Evolutionary conservation across 2,113 vertebrate genomes (phyloP).

Genomic region (Brachyhypopomus occidentalis): DNA sequence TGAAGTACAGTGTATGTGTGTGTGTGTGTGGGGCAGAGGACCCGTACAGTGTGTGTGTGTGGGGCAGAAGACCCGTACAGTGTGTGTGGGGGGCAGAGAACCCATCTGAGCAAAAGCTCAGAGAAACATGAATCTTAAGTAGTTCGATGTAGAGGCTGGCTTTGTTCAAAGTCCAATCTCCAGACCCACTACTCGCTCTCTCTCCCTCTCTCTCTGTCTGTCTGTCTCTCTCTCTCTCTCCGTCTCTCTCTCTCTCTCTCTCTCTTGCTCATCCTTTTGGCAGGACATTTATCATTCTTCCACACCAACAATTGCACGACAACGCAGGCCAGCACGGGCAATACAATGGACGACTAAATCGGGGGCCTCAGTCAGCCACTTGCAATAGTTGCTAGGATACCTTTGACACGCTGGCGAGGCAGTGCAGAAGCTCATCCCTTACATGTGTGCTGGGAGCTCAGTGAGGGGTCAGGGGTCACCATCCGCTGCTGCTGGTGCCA

Average conservation of each 20-base stretch:
- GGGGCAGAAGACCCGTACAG: background rate
- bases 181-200: slow-evolving; percentile 52
- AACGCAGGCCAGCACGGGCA: slow-evolving; percentile 69
- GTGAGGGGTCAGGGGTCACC: background rate
- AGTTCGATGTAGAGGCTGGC: slow-evolving; percentile 55
- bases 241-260: slow-evolving; percentile 55
- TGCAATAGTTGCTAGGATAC: slow-evolving; percentile 74
- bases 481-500: background rate
- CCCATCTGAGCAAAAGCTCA: background rate
- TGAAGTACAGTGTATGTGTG: background rate
- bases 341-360: slow-evolving; percentile 71
- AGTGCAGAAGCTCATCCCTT: slow-evolving; percentile 73
- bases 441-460: slow-evolving; percentile 55
- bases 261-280: slow-evolving; percentile 69
- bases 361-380: slow-evolving; percentile 61
- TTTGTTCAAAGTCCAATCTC: slow-evolving; percentile 66
- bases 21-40: background rate
- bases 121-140: slow-evolving; percentile 68
- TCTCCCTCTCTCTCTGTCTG: slow-evolving; percentile 57
- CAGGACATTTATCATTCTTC: slow-evolving; percentile 76
- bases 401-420: slow-evolving; percentile 65
- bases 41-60: background rate
- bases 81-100: background rate
- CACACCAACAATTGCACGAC: slow-evolving; percentile 71
- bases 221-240: slow-evolving; percentile 49